These are phyloP conservation scores for Characodon lateralis DNA, from an alignment of 2,797 vertebrate species.

Conservation along the genomic window DNA sequence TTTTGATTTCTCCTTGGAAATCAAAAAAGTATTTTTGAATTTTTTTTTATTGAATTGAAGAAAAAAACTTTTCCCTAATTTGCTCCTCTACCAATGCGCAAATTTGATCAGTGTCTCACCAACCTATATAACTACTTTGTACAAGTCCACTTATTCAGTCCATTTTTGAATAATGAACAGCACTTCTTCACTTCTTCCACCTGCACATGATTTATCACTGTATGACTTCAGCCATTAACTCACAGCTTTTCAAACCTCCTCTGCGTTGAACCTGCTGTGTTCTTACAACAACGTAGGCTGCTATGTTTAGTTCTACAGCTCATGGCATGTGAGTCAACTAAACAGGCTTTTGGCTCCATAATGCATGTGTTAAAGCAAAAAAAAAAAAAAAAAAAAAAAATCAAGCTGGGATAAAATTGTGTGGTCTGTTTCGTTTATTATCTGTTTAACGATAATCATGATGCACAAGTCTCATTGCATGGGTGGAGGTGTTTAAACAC, in stretches of 20 bases:
- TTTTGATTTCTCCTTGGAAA: too few species aligned
- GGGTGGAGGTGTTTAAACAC: not conserved
- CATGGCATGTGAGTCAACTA: constrained; percentile 39
- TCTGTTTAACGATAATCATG: constrained; percentile 49
- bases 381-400: constrained; percentile 31
- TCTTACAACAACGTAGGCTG: constrained; percentile 32
- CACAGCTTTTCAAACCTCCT: constrained; percentile 12
- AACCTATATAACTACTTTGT: constrained; percentile 15
- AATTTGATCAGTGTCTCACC: constrained; percentile 8
- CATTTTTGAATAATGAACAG: constrained; percentile 20
- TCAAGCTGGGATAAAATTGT: constrained; percentile 35
- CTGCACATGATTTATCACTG: not conserved
- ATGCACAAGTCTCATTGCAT: constrained; percentile 34
- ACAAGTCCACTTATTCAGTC: constrained; percentile 7
- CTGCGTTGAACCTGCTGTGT: constrained; percentile 21
- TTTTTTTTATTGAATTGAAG: too few species aligned
- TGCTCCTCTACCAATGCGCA: not conserved
- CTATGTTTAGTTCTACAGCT: constrained; percentile 61
- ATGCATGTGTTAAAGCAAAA: constrained; percentile 60
- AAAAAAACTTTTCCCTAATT: not conserved
- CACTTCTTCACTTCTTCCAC: not conserved
- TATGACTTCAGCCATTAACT: constrained; percentile 11
- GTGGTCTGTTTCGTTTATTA: too few species aligned
- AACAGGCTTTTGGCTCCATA: constrained; percentile 45
- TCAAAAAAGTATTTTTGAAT: too few species aligned